Conservation (phyloP, 2,113 vertebrate genomes). For the Glaucomys volans region DNA sequence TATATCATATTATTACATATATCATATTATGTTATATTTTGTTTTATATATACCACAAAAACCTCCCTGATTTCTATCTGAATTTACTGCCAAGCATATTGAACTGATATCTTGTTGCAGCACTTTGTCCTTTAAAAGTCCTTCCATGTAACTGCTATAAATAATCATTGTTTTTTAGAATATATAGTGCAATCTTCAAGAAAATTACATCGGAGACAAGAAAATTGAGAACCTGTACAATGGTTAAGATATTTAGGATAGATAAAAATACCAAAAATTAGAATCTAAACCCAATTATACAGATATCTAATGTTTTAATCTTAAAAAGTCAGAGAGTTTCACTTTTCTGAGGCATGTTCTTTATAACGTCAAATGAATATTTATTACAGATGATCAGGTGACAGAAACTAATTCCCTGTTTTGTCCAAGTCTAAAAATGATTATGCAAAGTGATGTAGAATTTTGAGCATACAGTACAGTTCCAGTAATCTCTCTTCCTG, state of each 20-base stretch:
- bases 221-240: conserved; percentile 24
- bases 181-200: neutral
- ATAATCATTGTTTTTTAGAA: conserved; percentile 35
- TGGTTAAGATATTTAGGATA: neutral
- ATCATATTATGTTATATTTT: neutral
- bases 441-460: neutral
- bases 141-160: neutral
- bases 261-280: conserved; percentile 44
- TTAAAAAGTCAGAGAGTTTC: conserved; percentile 32
- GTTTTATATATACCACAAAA: neutral
- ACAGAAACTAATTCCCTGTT: neutral
- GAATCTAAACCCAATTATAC: neutral
- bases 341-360: neutral
- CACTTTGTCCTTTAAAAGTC: conserved; percentile 33
- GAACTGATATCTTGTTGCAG: conserved; percentile 18
- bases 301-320: conserved; percentile 31
- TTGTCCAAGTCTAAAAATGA: neutral
- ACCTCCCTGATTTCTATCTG: neutral
- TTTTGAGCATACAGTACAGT: neutral
- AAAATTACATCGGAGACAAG: conserved; percentile 8
- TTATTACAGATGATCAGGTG: neutral
- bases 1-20: no score
- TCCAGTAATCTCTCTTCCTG: neutral
- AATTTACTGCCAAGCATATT: neutral
- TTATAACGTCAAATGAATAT: neutral